Base-by-base conservation (phyloP, 2,888 invertebrate genomes). In the Nephrotoma appendiculata region DNA sequence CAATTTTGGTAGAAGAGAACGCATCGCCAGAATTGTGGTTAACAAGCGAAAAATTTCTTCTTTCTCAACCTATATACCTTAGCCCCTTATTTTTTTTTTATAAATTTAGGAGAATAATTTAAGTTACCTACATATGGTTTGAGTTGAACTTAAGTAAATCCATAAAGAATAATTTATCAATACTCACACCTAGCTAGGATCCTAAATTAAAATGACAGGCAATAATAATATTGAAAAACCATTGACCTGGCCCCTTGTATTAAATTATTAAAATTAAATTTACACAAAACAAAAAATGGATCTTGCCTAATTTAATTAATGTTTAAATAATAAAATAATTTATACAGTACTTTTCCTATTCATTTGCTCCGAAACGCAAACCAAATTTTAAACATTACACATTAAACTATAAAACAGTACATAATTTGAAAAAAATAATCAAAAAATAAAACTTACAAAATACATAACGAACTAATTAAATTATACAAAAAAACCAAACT, bases 401-500 rank as follows among this genome's bases (percentile, higher is more conserved):
- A 31, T 31, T 31, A 31, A 57, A 57, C 15, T 57, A 57, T 15
- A 57, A 15, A 57, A 19, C 71, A 71, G 71, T 31, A 31, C 71
- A 71, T 7, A 71, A 71, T 71, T 71, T 71, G 71, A 71, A 71
- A 71, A 31, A 71, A 52, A 71, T n/a, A 12, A 71, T 44, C 44
- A 44, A 31, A 3, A 31, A 2, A 31, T 31, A 31, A 31, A 71
- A 71, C n/a, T 31, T 31, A 44, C 44, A 44, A 44, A 44, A 44
- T 44, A n/a, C n/a, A n/a, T n/a, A 71, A 71, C 31, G 19, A 71
- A 71, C 31, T 71, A 71, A 71, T 71, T 71, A 71, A 71, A 71
- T 71, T 71, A 71, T 71, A 71, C 71, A 84, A 41, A 84, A 11
- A 84, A 84, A 84, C 84, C 84, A 84, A 84, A 84, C 84, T 84